Evolutionary conservation across 1,140 invertebrate genomes (phyloP).

Genomic region (Bombus polaris): DNA sequence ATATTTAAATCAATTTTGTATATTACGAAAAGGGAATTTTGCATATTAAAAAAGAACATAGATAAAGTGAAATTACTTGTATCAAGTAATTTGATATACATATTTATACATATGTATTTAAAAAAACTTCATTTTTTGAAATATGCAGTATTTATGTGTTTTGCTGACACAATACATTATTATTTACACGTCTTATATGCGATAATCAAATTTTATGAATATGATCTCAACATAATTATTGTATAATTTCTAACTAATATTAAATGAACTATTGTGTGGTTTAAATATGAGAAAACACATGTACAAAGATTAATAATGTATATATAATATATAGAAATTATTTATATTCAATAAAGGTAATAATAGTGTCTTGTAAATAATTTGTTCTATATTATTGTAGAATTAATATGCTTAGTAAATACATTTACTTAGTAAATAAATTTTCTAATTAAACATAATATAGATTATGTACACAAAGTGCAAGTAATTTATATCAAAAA

Average conservation of each 20-base stretch:
- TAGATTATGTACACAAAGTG: background rate
- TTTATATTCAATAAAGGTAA: background rate
- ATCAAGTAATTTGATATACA: background rate
- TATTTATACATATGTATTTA: background rate
- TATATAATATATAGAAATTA: background rate
- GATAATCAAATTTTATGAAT: background rate
- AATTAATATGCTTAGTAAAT: background rate
- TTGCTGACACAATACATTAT: background rate
- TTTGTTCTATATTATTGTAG: background rate
- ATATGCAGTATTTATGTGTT: background rate
- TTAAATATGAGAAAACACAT: background rate
- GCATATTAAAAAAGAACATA: background rate
- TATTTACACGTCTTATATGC: background rate
- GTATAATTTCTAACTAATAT: background rate
- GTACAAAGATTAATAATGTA: slow-evolving; percentile 4
- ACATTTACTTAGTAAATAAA: background rate
- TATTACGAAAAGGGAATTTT: background rate
- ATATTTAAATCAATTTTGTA: background rate
- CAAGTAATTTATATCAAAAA: background rate
- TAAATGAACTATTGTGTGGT: background rate
- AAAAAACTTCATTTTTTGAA: background rate
- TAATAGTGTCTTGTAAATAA: background rate
- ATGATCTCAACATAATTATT: slow-evolving; percentile 11
- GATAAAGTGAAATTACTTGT: background rate
- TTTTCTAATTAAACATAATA: background rate